Conservation (phyloP, 2,888 invertebrate species). For the Sepioteuthis lessoniana region DNA sequence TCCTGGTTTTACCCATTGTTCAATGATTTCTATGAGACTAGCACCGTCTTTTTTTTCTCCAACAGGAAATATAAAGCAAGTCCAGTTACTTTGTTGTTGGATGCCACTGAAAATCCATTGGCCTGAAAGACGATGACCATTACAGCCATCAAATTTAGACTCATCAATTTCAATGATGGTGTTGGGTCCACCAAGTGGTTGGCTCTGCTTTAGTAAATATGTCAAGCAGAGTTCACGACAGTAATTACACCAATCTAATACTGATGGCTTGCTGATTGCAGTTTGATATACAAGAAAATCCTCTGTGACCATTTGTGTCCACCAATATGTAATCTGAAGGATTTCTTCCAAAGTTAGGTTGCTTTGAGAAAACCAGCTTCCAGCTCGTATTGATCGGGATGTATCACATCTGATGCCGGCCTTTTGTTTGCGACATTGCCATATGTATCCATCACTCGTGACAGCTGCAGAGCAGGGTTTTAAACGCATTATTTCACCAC, state of each 20-base stretch:
- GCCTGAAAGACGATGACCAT: constrained; percentile 46
- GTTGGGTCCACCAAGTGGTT: constrained; percentile 35
- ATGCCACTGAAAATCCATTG: constrained; percentile 50
- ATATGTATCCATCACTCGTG: constrained; percentile 46
- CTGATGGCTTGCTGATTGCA: background rate
- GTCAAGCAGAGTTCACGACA: constrained; percentile 47
- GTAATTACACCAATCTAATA: constrained; percentile 48
- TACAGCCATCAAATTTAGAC: constrained; percentile 34
- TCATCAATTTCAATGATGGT: constrained; percentile 47
- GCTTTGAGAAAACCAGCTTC: constrained; percentile 46
- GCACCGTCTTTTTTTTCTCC: constrained; percentile 39
- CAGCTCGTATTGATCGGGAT: constrained; percentile 45
- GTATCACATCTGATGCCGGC: background rate
- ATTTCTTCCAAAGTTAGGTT: constrained; percentile 47
- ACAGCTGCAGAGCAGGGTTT: constrained; percentile 34
- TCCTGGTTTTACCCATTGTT: constrained; percentile 47
- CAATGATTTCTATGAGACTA: constrained; percentile 41
- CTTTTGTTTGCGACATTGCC: constrained; percentile 37
- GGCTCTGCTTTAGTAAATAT: constrained; percentile 38
- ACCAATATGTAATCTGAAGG: constrained; percentile 48
- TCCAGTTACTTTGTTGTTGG: constrained; percentile 36
- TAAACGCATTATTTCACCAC: constrained; percentile 38
- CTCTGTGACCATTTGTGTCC: constrained; percentile 5
- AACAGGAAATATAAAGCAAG: constrained; percentile 47
- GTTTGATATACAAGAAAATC: constrained; percentile 42